phyloP scores from a whole-genome alignment of 2,888 invertebrate genomes.

The Yponomeuta cagnagella region DNA sequence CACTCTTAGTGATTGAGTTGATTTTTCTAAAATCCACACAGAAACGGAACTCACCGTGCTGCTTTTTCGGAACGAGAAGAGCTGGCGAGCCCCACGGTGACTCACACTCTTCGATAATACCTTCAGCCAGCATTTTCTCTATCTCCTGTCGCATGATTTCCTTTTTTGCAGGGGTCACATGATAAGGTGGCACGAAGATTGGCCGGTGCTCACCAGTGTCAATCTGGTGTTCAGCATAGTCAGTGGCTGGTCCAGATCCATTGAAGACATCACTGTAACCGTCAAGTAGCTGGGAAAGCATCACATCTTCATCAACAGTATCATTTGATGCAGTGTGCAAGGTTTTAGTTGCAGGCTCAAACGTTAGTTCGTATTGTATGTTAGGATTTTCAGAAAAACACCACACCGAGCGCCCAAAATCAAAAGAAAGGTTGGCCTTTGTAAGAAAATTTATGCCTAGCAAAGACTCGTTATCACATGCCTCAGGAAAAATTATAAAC shows the following conservation, averaged over 20 bases:
- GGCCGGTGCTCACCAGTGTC: neutral
- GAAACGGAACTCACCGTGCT: too few species aligned
- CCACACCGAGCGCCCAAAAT: too few species aligned
- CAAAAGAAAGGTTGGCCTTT: too few species aligned
- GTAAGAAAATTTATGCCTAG: neutral
- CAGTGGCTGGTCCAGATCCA: neutral
- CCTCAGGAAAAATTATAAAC: neutral
- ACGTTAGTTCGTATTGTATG: neutral
- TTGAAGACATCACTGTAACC: neutral
- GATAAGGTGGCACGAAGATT: neutral
- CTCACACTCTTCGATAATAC: too few species aligned
- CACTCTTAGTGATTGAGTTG: too few species aligned
- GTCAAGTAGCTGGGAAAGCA: neutral
- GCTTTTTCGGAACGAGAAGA: too few species aligned
- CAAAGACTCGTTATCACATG: neutral
- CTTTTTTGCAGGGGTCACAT: slow-evolving; percentile 15
- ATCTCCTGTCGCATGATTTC: too few species aligned
- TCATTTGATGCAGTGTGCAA: neutral
- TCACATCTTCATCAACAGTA: neutral
- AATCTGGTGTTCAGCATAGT: neutral
- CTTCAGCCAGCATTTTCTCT: too few species aligned
- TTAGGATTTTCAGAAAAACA: too few species aligned
- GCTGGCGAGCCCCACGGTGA: too few species aligned
- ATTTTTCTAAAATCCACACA: too few species aligned
- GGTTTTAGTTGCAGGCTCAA: neutral